Conservation (phyloP, 2,113 vertebrate species). For the Aegypius monachus region DNA sequence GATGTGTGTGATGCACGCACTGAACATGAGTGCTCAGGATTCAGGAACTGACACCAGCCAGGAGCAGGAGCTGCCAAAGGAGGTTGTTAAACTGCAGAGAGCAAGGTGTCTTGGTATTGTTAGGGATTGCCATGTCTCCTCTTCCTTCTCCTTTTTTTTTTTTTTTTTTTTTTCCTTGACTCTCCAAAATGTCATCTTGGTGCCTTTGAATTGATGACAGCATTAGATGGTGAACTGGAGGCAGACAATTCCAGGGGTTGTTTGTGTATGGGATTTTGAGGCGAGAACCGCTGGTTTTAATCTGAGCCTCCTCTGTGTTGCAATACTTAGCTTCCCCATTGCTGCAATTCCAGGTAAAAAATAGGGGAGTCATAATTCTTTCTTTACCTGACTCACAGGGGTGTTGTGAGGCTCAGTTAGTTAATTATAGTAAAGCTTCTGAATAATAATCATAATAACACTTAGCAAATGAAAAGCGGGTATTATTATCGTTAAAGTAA, state of each 20-base stretch:
- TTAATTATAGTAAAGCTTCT: slow-evolving; percentile 64
- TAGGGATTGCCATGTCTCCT: neutral
- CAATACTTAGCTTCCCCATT: neutral
- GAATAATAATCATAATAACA: slow-evolving; percentile 63
- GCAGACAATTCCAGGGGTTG: neutral
- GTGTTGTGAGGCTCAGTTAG: slow-evolving; percentile 48
- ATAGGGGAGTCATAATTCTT: neutral
- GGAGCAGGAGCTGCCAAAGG: neutral
- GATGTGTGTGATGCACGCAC: neutral
- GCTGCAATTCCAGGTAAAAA: neutral
- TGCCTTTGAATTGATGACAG: neutral
- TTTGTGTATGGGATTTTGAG: neutral
- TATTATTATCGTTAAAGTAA: slow-evolving; percentile 53
- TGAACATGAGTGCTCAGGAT: neutral
- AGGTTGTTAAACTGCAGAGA: slow-evolving; percentile 24
- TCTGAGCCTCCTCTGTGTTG: neutral
- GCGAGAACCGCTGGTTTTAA: neutral
- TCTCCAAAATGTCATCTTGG: neutral
- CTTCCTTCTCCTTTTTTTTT: neutral
- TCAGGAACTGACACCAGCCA: neutral
- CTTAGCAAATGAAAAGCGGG: slow-evolving; percentile 58
- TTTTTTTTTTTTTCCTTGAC: neutral
- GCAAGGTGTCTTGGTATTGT: neutral
- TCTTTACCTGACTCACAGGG: slow-evolving; percentile 23
- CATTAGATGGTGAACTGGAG: neutral